Percentiles rank a stretch among this genome's conserved stretches.
Evolutionary conservation across 2,113 vertebrate species (phyloP).

Genomic region (Porphyrio hochstetteri): DNA sequence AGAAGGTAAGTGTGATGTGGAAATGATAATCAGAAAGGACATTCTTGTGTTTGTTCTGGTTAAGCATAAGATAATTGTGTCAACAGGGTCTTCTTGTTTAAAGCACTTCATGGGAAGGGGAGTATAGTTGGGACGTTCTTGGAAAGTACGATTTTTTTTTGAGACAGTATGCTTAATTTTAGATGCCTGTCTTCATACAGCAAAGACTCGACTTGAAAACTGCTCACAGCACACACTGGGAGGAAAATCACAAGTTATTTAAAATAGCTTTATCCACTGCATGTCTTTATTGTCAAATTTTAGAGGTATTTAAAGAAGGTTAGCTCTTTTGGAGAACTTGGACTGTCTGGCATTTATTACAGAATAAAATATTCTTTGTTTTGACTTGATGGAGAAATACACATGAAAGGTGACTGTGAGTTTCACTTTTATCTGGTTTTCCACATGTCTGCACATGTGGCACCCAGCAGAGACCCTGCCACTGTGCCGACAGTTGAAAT

Average conservation of each 20-base stretch:
- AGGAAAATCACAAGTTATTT: neutral
- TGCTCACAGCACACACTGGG: neutral
- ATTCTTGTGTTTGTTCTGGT: neutral
- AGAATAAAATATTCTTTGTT: neutral
- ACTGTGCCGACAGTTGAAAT: neutral
- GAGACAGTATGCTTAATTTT: neutral
- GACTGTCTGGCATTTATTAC: neutral
- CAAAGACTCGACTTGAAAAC: neutral
- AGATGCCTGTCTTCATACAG: neutral
- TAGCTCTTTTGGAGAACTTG: neutral
- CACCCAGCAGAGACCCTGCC: neutral
- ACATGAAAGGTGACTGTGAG: neutral
- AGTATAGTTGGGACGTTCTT: neutral
- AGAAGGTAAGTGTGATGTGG: neutral
- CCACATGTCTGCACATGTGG: fast-evolving
- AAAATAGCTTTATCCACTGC: neutral
- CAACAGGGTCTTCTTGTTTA: neutral
- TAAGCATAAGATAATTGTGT: neutral
- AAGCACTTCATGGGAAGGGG: neutral
- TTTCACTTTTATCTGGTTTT: neutral
- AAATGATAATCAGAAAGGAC: neutral
- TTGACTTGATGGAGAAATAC: neutral
- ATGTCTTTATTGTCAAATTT: neutral
- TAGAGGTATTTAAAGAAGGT: neutral
- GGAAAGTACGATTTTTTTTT: neutral